phyloP scores from a whole-genome alignment of 2,888 invertebrate species.

The Epirrita christyi region DNA sequence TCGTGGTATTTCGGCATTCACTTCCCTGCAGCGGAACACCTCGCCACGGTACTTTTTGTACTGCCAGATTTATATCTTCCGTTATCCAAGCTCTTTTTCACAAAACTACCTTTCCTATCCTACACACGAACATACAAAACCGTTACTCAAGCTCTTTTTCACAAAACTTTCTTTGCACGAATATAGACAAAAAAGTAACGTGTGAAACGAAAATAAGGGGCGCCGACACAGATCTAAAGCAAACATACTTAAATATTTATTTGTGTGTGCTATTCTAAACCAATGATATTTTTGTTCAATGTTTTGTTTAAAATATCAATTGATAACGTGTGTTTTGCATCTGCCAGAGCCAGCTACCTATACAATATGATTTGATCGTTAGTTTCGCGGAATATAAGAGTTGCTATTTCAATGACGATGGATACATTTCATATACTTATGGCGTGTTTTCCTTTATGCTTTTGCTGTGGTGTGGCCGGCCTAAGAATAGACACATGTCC shows the following conservation, averaged over 20 bases:
- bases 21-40: constrained; percentile 42
- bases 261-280: constrained; percentile 14
- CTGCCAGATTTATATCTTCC: constrained; percentile 64
- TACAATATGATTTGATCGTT: constrained; percentile 26
- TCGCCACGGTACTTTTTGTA: constrained; percentile 51
- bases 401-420: constrained; percentile 13
- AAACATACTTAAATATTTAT: constrained; percentile 14
- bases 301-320: constrained; percentile 39
- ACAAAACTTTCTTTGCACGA: constrained; percentile 21
- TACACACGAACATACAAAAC: no score
- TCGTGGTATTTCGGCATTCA: constrained; percentile 49
- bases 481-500: no score
- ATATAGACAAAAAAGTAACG: constrained; percentile 4
- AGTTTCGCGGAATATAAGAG: constrained; percentile 7
- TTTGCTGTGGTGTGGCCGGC: no score
- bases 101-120: constrained; percentile 24
- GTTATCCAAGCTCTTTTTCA: constrained; percentile 44
- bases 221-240: not conserved
- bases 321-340: constrained; percentile 30
- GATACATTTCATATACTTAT: constrained; percentile 6
- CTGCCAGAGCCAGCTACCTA: no score
- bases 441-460: no score
- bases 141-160: constrained; percentile 46
- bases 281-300: constrained; percentile 8
- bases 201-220: not conserved